Evolutionary conservation across 23 tunicate species (phyloP).

Genomic region (Ciona savignyi): DNA sequence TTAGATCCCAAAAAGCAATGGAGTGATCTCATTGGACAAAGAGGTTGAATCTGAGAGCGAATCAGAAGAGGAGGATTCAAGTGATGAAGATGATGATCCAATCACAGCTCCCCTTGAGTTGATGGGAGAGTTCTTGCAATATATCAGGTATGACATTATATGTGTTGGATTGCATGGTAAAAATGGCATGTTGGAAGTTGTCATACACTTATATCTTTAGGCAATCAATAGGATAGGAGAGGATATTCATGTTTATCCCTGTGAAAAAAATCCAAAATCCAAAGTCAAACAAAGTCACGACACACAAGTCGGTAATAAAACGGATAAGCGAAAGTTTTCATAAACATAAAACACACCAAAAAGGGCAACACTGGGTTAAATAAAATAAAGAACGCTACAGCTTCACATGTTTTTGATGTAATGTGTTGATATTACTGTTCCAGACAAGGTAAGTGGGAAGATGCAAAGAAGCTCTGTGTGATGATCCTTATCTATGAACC

Average conservation of each 20-base stretch:
- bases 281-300: too few relatives aligned
- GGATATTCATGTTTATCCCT: too few relatives aligned
- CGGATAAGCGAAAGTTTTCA: too few relatives aligned
- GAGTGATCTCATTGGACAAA: not conserved
- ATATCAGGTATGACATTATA: conserved; percentile 68
- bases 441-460: conserved; percentile 72
- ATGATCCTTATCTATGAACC: conserved; percentile 94
- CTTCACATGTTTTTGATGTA: not conserved
- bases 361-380: too few relatives aligned
- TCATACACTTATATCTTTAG: too few relatives aligned
- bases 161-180: too few relatives aligned
- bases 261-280: too few relatives aligned
- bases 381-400: too few relatives aligned
- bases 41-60: conserved; percentile 4
- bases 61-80: conserved; percentile 18
- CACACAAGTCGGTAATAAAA: too few relatives aligned
- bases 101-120: conserved; percentile 72
- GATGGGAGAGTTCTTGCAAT: conserved; percentile 71
- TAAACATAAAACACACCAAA: too few relatives aligned
- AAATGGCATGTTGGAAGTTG: too few relatives aligned
- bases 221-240: too few relatives aligned
- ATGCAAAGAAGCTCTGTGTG: conserved; percentile 75
- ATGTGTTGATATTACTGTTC: not conserved
- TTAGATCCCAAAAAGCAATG: not conserved
- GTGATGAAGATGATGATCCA: conserved; percentile 30